Evolutionary conservation across 2,797 vertebrate genomes (phyloP).

Genomic region (Xenopus petersii): DNA sequence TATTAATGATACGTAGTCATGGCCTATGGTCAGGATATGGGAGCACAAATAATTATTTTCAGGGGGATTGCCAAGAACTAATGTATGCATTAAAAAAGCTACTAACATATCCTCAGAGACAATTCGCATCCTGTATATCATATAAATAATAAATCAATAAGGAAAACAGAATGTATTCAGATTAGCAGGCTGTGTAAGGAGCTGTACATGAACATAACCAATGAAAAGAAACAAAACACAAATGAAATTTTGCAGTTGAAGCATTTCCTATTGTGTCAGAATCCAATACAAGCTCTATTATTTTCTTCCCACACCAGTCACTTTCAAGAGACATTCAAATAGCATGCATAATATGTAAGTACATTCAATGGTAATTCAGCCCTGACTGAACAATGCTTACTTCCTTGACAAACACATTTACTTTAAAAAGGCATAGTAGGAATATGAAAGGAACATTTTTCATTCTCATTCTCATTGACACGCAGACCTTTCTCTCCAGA

Average conservation of each 20-base stretch:
- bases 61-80: too few relatives aligned
- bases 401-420: conserved; percentile 9
- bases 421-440: not conserved
- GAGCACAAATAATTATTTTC: too few relatives aligned
- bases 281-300: conserved; percentile 39
- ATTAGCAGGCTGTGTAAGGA: conserved; percentile 48
- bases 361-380: conserved; percentile 15
- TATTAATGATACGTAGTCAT: too few relatives aligned
- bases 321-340: conserved; percentile 27
- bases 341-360: conserved; percentile 24
- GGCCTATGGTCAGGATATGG: too few relatives aligned
- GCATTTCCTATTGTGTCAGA: conserved; percentile 31
- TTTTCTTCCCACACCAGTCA: conserved; percentile 30
- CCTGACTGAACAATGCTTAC: conserved; percentile 18
- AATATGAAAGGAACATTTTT: too few relatives aligned
- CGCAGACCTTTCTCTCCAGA: too few relatives aligned
- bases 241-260: conserved; percentile 39
- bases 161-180: conserved; percentile 54
- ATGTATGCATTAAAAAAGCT: too few relatives aligned
- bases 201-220: not conserved
- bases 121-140: too few relatives aligned
- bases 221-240: conserved; percentile 44
- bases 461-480: too few relatives aligned
- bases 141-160: conserved; percentile 51
- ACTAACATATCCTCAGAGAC: too few relatives aligned